Percentiles rank a stretch among this genome's conserved stretches.
Conservation (phyloP, 2,113 vertebrate species). For the Paramisgurnus dabryanus region DNA sequence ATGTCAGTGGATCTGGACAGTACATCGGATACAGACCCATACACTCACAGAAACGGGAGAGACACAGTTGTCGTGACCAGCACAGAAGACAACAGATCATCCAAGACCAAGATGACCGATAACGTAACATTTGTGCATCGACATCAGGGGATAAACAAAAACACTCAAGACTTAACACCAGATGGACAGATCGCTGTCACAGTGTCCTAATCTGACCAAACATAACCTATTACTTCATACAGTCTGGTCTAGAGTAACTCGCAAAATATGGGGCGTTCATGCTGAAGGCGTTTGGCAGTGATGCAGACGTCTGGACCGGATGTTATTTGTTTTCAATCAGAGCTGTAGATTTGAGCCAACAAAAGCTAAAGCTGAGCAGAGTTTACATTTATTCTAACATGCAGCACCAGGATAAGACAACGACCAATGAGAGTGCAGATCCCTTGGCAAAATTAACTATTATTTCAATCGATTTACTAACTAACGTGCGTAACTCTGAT, state of each 20-base stretch:
- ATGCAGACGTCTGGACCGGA: neutral
- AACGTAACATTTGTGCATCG: slow-evolving; percentile 9
- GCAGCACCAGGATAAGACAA: too few species aligned
- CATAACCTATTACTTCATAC: neutral
- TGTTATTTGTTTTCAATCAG: too few species aligned
- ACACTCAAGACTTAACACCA: neutral
- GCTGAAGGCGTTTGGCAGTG: neutral
- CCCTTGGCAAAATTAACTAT: too few species aligned
- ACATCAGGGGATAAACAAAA: neutral
- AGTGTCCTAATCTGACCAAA: neutral
- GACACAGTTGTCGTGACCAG: neutral
- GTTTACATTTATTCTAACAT: too few species aligned
- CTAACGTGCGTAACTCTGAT: too few species aligned
- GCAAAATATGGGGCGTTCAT: neutral
- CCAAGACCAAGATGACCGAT: slow-evolving; percentile 12
- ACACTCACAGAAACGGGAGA: neutral
- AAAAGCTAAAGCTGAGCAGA: too few species aligned
- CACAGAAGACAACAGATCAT: slow-evolving; percentile 14
- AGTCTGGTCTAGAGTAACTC: neutral
- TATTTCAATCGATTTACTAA: too few species aligned
- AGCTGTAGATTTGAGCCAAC: too few species aligned
- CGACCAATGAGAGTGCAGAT: too few species aligned
- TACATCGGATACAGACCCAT: slow-evolving; percentile 53
- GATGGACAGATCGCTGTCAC: neutral
- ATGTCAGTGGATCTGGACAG: slow-evolving; percentile 40